These are phyloP conservation scores for Cercopithecus mona DNA, from an alignment of 2,113 vertebrate genomes.

Conservation along the genomic window DNA sequence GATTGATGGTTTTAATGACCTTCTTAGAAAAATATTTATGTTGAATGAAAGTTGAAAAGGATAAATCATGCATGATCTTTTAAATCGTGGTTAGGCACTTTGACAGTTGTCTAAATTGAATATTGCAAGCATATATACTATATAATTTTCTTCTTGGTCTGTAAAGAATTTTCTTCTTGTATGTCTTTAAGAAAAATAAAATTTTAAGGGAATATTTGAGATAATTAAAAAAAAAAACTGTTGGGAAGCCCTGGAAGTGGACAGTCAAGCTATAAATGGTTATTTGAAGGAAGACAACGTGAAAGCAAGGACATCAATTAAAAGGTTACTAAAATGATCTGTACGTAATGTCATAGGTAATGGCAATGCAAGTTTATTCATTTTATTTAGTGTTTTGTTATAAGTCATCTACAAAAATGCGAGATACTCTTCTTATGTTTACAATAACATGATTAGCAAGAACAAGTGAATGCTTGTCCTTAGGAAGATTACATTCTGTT, in stretches of 20 bases:
- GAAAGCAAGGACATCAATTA: background rate
- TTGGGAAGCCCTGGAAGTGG: background rate
- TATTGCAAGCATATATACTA: background rate
- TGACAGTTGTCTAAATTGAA: background rate
- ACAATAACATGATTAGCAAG: background rate
- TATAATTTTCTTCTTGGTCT: background rate
- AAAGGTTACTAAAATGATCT: background rate
- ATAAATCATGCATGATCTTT: background rate
- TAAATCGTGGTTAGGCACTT: background rate
- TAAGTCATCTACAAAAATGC: background rate
- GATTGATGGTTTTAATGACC: background rate
- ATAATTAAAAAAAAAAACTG: background rate
- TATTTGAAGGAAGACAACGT: background rate
- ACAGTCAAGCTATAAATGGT: background rate
- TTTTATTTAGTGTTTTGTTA: background rate
- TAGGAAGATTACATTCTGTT: background rate
- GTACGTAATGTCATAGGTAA: too few relatives aligned
- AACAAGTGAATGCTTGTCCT: background rate
- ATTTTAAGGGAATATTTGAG: background rate
- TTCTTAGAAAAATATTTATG: background rate
- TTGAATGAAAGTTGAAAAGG: background rate
- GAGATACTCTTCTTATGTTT: background rate
- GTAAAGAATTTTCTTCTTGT: background rate
- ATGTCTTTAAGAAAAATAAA: background rate
- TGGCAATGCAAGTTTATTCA: background rate